A percentile compares a stretch with the other conserved stretches of the same genome.
Conservation (phyloP, 2,113 vertebrate species). For the Brachirus orientalis region DNA sequence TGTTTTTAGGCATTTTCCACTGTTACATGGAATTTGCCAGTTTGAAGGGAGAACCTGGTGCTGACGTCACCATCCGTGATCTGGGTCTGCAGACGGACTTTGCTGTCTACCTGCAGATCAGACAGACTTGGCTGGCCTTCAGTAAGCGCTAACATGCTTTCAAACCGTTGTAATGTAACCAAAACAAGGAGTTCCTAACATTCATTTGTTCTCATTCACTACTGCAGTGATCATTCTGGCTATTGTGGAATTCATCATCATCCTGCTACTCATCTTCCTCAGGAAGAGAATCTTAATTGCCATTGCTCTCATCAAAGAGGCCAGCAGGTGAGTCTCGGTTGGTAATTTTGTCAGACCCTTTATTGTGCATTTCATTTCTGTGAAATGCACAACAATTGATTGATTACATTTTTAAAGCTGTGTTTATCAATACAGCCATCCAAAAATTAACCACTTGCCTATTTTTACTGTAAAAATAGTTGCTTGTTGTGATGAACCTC, state of each 20-base stretch:
- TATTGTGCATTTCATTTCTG: background rate
- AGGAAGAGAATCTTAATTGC: constrained; percentile 93
- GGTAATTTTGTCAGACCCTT: background rate
- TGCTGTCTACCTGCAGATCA: constrained; percentile 90
- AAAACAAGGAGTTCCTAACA: background rate
- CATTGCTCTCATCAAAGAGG: constrained; percentile 94
- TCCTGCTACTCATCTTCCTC: constrained; percentile 93
- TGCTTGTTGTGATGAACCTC: background rate
- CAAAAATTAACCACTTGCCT: background rate
- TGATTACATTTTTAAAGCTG: background rate
- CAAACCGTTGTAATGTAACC: background rate
- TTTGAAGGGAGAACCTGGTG: constrained; percentile 83
- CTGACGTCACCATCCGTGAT: constrained; percentile 87
- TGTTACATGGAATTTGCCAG: constrained; percentile 89
- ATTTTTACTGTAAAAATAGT: background rate
- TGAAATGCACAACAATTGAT: background rate
- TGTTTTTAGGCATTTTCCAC: constrained; percentile 88
- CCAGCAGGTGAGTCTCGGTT: constrained; percentile 87
- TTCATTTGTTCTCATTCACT: background rate
- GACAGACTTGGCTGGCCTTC: constrained; percentile 96
- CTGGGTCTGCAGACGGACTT: constrained; percentile 95
- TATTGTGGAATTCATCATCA: constrained; percentile 87
- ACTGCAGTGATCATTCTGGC: constrained; percentile 92
- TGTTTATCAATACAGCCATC: background rate
- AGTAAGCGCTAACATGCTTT: constrained; percentile 76